phyloP scores from a whole-genome alignment of 92 coral and sea anemone genomes.

The Zoanthus sociatus region DNA sequence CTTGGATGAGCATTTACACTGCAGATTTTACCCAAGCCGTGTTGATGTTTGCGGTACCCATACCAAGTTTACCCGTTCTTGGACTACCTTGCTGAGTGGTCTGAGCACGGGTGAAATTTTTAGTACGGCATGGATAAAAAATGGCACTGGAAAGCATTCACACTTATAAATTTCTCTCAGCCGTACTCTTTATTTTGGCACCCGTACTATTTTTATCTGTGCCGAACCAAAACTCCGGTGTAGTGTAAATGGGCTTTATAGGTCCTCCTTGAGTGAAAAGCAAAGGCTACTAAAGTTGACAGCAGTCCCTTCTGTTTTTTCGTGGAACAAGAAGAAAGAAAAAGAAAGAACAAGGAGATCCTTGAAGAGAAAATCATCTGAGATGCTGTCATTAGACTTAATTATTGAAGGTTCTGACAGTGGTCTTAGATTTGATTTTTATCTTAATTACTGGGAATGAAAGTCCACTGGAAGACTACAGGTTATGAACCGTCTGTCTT shows the following conservation, averaged over 20 bases:
- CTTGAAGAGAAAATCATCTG: not conserved
- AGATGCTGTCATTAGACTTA: not conserved
- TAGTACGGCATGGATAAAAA: conserved; percentile 44
- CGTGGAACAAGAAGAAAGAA: not conserved
- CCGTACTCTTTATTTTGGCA: conserved; percentile 40
- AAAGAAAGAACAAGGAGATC: not conserved
- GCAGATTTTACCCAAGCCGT: conserved; percentile 55
- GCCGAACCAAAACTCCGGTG: not conserved
- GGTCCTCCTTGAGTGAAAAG: not conserved
- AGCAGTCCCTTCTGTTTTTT: not conserved
- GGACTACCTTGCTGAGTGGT: conserved; percentile 48
- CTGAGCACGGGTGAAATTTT: conserved; percentile 54
- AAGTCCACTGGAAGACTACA: not conserved
- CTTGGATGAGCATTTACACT: conserved; percentile 57
- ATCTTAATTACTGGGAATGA: not conserved
- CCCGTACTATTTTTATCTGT: conserved; percentile 3
- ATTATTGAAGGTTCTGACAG: not conserved
- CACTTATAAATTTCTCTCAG: conserved; percentile 51
- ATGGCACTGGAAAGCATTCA: conserved; percentile 51
- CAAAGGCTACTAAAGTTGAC: not conserved
- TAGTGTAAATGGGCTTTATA: not conserved
- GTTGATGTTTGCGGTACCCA: conserved; percentile 35
- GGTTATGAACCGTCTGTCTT: not conserved
- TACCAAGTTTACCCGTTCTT: conserved; percentile 39
- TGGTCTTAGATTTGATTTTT: not conserved